Conservation (phyloP, 1,140 invertebrate genomes). For the Schlechtendalia chinensis region DNA sequence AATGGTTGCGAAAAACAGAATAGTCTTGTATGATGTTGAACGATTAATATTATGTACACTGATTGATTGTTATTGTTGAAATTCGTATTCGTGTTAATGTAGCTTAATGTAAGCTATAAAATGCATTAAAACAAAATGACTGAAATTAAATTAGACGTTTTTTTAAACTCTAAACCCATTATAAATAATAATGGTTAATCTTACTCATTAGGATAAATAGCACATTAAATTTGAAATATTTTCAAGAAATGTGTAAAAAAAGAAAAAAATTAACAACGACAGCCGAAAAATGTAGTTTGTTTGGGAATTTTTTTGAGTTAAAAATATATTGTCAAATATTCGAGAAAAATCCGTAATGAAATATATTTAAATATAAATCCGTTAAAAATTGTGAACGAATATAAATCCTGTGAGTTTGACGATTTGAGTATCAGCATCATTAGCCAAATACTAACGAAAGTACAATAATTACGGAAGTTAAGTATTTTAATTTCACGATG, state of each 20-base stretch:
- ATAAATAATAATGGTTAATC: constrained; percentile 12
- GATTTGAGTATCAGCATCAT: no score
- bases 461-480: background rate
- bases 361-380: background rate
- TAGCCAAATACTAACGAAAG: background rate
- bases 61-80: constrained; percentile 6
- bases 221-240: background rate
- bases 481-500: background rate
- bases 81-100: background rate
- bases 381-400: background rate
- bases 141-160: background rate
- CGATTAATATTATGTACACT: background rate
- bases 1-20: background rate
- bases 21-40: background rate
- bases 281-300: background rate
- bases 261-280: background rate
- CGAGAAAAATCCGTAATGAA: background rate
- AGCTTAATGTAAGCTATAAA: background rate
- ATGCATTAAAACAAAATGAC: background rate
- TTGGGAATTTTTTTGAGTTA: background rate
- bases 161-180: background rate
- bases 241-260: background rate
- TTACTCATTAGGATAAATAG: background rate
- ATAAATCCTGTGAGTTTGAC: background rate
- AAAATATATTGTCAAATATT: background rate